A percentile compares a stretch with the other conserved stretches of the same genome.
Conservation (phyloP, 2,113 vertebrate genomes). For the Melierax canorus region DNA sequence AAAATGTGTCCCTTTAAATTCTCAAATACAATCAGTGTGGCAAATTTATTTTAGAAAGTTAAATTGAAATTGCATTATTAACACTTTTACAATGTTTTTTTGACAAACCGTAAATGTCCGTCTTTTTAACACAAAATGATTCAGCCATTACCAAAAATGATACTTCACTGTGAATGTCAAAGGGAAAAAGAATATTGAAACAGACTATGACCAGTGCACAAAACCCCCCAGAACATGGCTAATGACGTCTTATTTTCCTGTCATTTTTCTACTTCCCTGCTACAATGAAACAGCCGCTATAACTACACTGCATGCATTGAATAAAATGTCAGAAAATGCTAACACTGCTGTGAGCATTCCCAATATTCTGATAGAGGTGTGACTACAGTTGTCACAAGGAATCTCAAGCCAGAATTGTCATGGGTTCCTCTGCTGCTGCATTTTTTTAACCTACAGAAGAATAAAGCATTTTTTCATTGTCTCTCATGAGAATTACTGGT, state of each 20-base stretch:
- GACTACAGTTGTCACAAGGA: not conserved
- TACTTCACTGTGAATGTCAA: constrained; percentile 58
- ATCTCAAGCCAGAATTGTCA: not conserved
- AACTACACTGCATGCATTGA: constrained; percentile 29
- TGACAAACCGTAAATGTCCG: constrained; percentile 24
- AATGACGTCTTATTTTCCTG: constrained; percentile 68
- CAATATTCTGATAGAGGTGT: not conserved
- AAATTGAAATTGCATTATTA: constrained; percentile 46
- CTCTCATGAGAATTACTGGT: not conserved
- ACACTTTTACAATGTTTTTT: constrained; percentile 4
- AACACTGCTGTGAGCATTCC: not conserved
- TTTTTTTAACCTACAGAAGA: not conserved
- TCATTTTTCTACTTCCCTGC: constrained; percentile 53
- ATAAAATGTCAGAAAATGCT: constrained; percentile 55
- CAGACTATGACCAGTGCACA: constrained; percentile 38
- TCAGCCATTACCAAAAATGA: constrained; percentile 57
- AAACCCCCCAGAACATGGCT: constrained; percentile 2
- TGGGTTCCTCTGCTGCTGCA: not conserved
- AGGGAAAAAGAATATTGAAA: constrained; percentile 52
- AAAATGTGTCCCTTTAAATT: constrained; percentile 12
- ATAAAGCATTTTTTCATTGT: not conserved
- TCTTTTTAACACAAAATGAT: constrained; percentile 46
- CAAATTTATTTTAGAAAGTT: constrained; percentile 23
- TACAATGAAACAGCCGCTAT: constrained; percentile 54
- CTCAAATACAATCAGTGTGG: not conserved